Conservation (phyloP, 2,888 invertebrate genomes). For the Patella caerulea region DNA sequence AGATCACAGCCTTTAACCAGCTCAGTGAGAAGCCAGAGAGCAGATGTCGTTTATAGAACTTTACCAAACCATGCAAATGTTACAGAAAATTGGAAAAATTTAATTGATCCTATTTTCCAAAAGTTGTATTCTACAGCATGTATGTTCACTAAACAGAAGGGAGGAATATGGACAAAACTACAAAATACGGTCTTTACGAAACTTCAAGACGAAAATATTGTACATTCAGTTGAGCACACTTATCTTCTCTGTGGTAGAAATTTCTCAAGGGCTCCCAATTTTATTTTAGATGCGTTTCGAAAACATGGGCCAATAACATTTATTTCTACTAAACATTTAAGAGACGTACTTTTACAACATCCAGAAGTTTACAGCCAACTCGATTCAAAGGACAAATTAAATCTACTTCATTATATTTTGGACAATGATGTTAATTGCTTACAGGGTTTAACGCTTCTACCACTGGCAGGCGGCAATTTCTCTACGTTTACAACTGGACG, state of each 20-base stretch:
- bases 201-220: not conserved
- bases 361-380: not conserved
- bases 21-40: not conserved
- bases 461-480: slow-evolving; percentile 19
- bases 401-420: slow-evolving; percentile 16
- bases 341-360: not conserved
- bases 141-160: not conserved
- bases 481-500: not conserved
- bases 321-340: not conserved
- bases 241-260: slow-evolving; percentile 6
- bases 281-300: not conserved
- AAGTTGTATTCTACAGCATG: slow-evolving; percentile 29
- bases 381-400: not conserved
- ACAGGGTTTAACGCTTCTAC: slow-evolving; percentile 4
- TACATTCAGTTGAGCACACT: not conserved
- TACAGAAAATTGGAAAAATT: slow-evolving; percentile 40
- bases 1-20: not conserved
- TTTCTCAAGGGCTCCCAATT: not conserved
- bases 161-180: slow-evolving; percentile 14
- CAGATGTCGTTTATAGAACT: slow-evolving; percentile 28
- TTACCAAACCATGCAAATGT: slow-evolving; percentile 32
- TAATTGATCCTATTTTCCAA: slow-evolving; percentile 50
- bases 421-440: not conserved
- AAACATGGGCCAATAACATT: not conserved
- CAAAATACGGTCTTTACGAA: not conserved